phyloP scores from a whole-genome alignment of 2,113 vertebrate genomes.

The Xyliphius kryptos region DNA sequence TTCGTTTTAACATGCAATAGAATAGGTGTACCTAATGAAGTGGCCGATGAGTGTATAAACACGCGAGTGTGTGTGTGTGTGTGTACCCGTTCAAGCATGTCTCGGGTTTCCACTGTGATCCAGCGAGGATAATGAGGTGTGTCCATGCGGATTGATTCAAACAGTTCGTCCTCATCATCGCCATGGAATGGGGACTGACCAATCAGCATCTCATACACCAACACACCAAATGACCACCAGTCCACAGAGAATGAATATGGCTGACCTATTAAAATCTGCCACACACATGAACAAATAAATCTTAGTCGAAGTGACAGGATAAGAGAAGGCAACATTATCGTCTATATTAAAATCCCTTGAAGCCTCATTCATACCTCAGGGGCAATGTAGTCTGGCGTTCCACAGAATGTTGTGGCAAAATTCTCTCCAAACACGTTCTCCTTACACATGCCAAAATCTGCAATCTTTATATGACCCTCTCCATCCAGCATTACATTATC shows the following conservation, averaged over 20 bases:
- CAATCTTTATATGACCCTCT: slow-evolving; percentile 94
- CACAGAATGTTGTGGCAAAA: slow-evolving; percentile 88
- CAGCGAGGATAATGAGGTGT: slow-evolving; percentile 86
- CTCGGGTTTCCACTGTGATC: slow-evolving; percentile 88
- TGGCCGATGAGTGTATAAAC: too few species aligned
- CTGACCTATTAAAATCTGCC: slow-evolving; percentile 85
- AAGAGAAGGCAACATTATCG: too few species aligned
- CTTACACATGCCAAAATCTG: slow-evolving; percentile 98
- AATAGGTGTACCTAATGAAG: too few species aligned
- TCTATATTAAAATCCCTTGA: too few species aligned
- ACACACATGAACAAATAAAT: neutral
- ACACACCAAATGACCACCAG: slow-evolving; percentile 98
- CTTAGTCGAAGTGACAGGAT: too few species aligned
- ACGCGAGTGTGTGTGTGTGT: too few species aligned
- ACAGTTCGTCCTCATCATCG: slow-evolving; percentile 92
- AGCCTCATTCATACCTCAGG: slow-evolving; percentile 60
- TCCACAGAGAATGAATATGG: slow-evolving; percentile 94
- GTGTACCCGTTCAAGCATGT: slow-evolving; percentile 85
- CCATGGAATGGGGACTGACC: slow-evolving; percentile 97
- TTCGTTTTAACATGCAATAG: too few species aligned
- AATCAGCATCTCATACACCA: slow-evolving; percentile 96
- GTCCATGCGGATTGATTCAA: slow-evolving; percentile 89
- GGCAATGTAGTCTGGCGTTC: slow-evolving; percentile 95
- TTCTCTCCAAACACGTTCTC: slow-evolving; percentile 78
- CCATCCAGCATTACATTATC: slow-evolving; percentile 95